These are phyloP conservation scores for Novumbra hubbsi DNA, from an alignment of 2,797 vertebrate genomes.

Conservation along the genomic window DNA sequence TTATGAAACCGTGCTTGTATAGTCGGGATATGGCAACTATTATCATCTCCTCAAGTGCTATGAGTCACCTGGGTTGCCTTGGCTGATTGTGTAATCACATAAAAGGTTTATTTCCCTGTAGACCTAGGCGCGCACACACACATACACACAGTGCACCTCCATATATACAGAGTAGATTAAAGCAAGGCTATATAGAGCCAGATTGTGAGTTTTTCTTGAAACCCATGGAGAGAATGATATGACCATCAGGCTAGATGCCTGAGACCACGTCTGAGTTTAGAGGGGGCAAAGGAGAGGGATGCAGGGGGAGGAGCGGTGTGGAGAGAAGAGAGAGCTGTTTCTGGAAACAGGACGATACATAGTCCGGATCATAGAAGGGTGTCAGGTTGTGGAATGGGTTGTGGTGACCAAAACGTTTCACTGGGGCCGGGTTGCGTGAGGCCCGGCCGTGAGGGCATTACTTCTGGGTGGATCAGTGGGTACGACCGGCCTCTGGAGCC, in stretches of 20 bases:
- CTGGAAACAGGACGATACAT: constrained; percentile 21
- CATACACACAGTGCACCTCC: too few species aligned
- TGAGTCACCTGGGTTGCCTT: constrained; percentile 33
- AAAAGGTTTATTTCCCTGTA: neutral
- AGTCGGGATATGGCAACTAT: neutral
- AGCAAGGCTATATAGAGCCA: too few species aligned
- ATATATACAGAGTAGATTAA: too few species aligned
- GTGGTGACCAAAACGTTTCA: constrained; percentile 27
- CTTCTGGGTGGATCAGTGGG: constrained; percentile 27
- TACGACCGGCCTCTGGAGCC: neutral
- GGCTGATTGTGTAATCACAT: constrained; percentile 2
- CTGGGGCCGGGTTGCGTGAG: neutral
- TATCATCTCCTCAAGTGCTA: constrained; percentile 27
- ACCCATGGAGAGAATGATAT: too few species aligned
- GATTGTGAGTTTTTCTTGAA: too few species aligned
- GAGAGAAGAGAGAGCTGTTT: neutral
- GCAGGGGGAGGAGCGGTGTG: neutral
- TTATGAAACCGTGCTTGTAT: neutral
- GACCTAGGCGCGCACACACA: neutral
- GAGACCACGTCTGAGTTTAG: neutral
- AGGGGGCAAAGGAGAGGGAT: constrained; percentile 8
- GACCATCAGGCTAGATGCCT: too few species aligned
- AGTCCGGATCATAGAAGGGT: constrained; percentile 26
- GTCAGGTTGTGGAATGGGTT: constrained; percentile 16
- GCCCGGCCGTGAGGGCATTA: neutral